These are phyloP conservation scores for Ispidina lecontei DNA, from an alignment of 2,797 vertebrate genomes.

Conservation along the genomic window DNA sequence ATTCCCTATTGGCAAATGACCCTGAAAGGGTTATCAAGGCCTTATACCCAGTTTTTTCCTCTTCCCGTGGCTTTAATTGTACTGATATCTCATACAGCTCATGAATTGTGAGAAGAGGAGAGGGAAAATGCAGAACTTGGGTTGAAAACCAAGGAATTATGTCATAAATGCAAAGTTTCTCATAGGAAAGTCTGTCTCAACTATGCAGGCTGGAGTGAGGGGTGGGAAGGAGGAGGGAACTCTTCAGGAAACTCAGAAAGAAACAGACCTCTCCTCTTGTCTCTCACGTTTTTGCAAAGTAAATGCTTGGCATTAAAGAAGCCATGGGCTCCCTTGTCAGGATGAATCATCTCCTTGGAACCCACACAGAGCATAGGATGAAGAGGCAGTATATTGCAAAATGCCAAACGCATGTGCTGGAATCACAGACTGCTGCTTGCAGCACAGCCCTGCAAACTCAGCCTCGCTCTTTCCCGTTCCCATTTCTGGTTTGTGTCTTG, in stretches of 20 bases:
- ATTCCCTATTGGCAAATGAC: slow-evolving; percentile 80
- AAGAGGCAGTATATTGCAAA: slow-evolving; percentile 48
- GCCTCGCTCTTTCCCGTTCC: neutral
- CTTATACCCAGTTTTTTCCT: slow-evolving; percentile 85
- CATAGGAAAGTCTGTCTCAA: slow-evolving; percentile 79
- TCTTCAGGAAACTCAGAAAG: slow-evolving; percentile 56
- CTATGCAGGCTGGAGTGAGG: neutral
- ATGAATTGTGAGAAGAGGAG: slow-evolving; percentile 92
- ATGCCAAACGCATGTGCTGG: slow-evolving; percentile 73
- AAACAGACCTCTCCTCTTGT: slow-evolving; percentile 56
- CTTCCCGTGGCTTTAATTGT: slow-evolving; percentile 91
- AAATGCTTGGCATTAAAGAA: slow-evolving; percentile 57
- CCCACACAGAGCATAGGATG: slow-evolving; percentile 54
- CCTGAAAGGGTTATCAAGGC: slow-evolving; percentile 89
- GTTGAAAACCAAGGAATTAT: slow-evolving; percentile 69
- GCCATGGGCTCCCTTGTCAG: slow-evolving; percentile 70
- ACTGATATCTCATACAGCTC: slow-evolving; percentile 83
- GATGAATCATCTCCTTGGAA: slow-evolving; percentile 79
- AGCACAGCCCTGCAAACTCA: slow-evolving; percentile 27
- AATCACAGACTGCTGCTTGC: slow-evolving; percentile 49
- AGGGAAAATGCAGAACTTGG: slow-evolving; percentile 41
- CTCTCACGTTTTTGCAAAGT: slow-evolving; percentile 65
- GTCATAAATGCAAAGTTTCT: slow-evolving; percentile 77
- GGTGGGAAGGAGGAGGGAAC: slow-evolving; percentile 54
- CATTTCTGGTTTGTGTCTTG: slow-evolving; percentile 77